Conservation (phyloP, 2,888 invertebrate genomes). For the Cryptocephalus primarius region DNA sequence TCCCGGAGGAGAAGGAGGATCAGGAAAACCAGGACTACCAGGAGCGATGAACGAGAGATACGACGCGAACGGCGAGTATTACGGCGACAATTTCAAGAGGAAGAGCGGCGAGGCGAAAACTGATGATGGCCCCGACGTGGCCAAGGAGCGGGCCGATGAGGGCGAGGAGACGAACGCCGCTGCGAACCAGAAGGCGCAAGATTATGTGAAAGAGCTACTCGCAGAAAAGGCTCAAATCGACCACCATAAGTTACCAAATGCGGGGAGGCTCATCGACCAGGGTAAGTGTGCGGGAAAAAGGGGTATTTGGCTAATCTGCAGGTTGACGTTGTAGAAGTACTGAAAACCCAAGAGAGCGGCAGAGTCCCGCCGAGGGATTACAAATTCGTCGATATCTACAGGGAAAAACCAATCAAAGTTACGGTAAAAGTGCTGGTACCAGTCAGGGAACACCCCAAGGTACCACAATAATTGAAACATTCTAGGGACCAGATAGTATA, state of each 20-base stretch:
- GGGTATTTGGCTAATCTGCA: no score
- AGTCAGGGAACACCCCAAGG: conserved; percentile 78
- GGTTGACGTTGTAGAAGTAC: conserved; percentile 50
- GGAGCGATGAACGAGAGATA: conserved; percentile 31
- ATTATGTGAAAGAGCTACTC: conserved; percentile 65
- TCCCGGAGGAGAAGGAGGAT: no score
- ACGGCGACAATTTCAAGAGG: conserved; percentile 31
- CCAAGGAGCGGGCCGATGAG: conserved; percentile 30
- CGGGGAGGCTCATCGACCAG: conserved; percentile 59
- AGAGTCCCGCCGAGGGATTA: conserved; percentile 38
- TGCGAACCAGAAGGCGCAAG: conserved; percentile 49
- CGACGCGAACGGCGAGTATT: conserved; percentile 33
- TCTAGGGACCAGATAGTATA: background rate
- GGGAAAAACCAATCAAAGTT: conserved; percentile 79
- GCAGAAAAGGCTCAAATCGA: conserved; percentile 24
- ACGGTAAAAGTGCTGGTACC: conserved; percentile 78
- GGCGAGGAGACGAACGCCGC: conserved; percentile 17
- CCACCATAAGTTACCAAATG: conserved; percentile 46
- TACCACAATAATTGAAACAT: conserved; percentile 23
- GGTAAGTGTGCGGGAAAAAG: conserved; percentile 39
- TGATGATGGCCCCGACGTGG: conserved; percentile 15
- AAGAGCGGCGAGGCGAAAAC: conserved; percentile 11
- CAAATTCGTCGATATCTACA: conserved; percentile 74
- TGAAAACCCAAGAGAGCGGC: conserved; percentile 50
- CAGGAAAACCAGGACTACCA: no score